phyloP scores from a whole-genome alignment of 2,888 invertebrate genomes.

The Nesidiocoris tenuis region DNA sequence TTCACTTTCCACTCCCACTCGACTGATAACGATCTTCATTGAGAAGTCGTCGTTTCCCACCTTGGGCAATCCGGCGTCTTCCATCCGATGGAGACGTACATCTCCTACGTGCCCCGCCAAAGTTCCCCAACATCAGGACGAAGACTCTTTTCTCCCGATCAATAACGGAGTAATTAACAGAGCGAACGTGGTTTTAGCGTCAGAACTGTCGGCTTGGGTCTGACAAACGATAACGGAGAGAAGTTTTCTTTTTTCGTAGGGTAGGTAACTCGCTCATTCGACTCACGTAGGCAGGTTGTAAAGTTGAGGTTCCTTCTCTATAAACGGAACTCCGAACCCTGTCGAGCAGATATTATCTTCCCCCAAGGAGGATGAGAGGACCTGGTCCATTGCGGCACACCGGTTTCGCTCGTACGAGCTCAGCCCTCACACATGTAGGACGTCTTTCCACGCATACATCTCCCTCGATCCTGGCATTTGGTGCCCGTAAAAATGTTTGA shows the following conservation, averaged over 20 bases:
- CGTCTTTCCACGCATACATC: slow-evolving; percentile 13
- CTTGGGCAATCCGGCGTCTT: background rate
- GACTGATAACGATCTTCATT: background rate
- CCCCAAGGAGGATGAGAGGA: background rate
- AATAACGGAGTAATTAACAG: slow-evolving; percentile 38
- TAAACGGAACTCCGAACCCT: slow-evolving; percentile 1
- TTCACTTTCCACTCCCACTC: background rate
- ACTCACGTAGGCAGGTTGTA: slow-evolving; percentile 16
- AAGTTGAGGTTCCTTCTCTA: slow-evolving; percentile 12
- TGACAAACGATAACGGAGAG: slow-evolving; percentile 15
- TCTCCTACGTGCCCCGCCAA: background rate
- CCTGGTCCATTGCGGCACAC: background rate
- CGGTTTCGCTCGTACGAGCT: slow-evolving; percentile 15
- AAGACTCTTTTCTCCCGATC: slow-evolving; percentile 22
- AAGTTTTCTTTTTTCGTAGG: slow-evolving; percentile 1
- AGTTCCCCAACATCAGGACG: background rate
- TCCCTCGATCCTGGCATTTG: slow-evolving; percentile 23
- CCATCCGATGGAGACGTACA: background rate
- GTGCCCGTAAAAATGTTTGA: background rate
- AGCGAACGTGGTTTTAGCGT: slow-evolving; percentile 23
- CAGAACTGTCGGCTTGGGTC: background rate
- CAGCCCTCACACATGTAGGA: slow-evolving; percentile 12
- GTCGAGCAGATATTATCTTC: slow-evolving; percentile 17
- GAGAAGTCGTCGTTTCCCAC: background rate
- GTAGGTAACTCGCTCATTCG: slow-evolving; percentile 8